Base-by-base conservation (phyloP, 2,113 vertebrate genomes). In the Pterocles burchelli region DNA sequence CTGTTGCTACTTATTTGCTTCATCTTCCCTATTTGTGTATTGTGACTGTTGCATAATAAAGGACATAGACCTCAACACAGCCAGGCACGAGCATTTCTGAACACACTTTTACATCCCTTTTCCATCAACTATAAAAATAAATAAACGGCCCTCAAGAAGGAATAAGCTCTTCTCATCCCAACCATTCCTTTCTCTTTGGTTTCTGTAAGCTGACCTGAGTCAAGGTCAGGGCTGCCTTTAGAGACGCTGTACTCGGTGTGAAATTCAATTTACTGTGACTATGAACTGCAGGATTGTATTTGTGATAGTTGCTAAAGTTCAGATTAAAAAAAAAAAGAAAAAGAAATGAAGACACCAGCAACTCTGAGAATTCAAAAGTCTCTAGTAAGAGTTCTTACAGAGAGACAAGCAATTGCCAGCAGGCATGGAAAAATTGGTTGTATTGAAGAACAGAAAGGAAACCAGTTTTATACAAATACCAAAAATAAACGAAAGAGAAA, bases 221-320 rank as follows among this genome's bases (percentile, higher is more conserved):
- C 90, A 96, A 93, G 90, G 52, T 71, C 72, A 80, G 28, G 46
- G 78, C 78, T 71, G 13, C 36, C 65, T 77, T 57, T 55, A 61
- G 36, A 71, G 18, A 55, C 11, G 65, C 33, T 72, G 21, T 80
- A 46, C 24, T 62, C 31, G 20, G 38, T 19, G 51, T 77, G 63
- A 94, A 96, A 96, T 86, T 77, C 34, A 36, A 90, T 95, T 86
- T 90, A 83, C 33, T 15, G 3, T 51, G 52, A 49, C 71, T 74
- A 11, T 78, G 55, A 91, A 85, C 59, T 52, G 43, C 76, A 82
- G 45, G n/a, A 87, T 13, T 55, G 24, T 59, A 87, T 91, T 92
- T 54, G 57, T 52, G 84, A 91, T 36, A 24, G 34, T 8, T 79
- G 6, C 38, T 91, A 80, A 74, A 77, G 34, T 34, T 83, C 24